Conservation (phyloP, 2,888 invertebrate genomes). For the Tenthredo notha region DNA sequence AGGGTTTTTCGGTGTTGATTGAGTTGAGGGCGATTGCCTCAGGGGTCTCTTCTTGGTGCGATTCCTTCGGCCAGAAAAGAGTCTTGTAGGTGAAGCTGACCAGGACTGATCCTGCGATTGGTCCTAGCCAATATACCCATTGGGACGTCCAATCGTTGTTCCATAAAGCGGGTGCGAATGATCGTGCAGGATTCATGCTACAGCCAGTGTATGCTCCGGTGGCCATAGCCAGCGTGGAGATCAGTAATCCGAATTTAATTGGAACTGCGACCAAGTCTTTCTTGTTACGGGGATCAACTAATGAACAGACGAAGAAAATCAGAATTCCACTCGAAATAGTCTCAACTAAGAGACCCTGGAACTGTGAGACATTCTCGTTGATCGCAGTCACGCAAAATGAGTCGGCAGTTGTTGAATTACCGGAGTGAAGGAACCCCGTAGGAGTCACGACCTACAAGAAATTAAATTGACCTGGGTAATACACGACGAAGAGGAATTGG, state of each 20-base stretch:
- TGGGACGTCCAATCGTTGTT: constrained; percentile 73
- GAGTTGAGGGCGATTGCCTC: constrained; percentile 71
- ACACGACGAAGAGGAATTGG: background rate
- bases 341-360: constrained; percentile 76
- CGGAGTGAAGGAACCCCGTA: constrained; percentile 57
- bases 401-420: constrained; percentile 48
- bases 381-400: constrained; percentile 74
- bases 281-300: constrained; percentile 76
- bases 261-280: constrained; percentile 74
- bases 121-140: constrained; percentile 77
- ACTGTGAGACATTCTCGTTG: constrained; percentile 63
- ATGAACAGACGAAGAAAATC: constrained; percentile 75
- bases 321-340: constrained; percentile 74
- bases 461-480: background rate
- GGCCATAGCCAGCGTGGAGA: constrained; percentile 74
- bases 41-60: constrained; percentile 57
- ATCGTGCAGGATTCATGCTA: constrained; percentile 86
- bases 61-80: constrained; percentile 63
- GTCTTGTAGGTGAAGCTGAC: constrained; percentile 69
- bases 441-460: constrained; percentile 72
- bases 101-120: constrained; percentile 70
- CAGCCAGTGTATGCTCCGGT: constrained; percentile 82
- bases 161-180: constrained; percentile 76
- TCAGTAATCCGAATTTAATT: constrained; percentile 76
- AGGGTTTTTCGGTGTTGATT: constrained; percentile 65